phyloP scores from a whole-genome alignment of 2,113 vertebrate genomes.

The Falco punctatus region DNA sequence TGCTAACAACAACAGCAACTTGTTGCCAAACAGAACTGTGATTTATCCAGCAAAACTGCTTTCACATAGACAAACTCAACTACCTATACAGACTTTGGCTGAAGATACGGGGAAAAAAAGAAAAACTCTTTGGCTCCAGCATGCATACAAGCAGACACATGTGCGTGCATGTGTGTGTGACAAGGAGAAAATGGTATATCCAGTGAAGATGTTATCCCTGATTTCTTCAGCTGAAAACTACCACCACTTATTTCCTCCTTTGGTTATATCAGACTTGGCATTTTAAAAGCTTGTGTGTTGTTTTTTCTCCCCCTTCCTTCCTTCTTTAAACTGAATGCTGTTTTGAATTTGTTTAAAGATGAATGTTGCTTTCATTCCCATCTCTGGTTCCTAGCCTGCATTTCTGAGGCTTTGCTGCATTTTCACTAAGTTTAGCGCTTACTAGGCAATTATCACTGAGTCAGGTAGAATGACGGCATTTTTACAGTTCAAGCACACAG shows the following conservation, averaged over 20 bases:
- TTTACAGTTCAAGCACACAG: slow-evolving; percentile 54
- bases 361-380: slow-evolving; percentile 55
- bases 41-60: neutral
- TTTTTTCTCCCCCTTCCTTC: neutral
- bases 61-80: neutral
- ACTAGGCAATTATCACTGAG: slow-evolving; percentile 70
- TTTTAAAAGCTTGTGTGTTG: slow-evolving; percentile 74
- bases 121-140: neutral
- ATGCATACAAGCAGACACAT: neutral
- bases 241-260: slow-evolving; percentile 69
- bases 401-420: slow-evolving; percentile 41
- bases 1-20: neutral
- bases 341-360: slow-evolving; percentile 75
- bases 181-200: slow-evolving; percentile 23
- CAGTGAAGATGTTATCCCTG: slow-evolving; percentile 58
- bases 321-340: slow-evolving; percentile 69
- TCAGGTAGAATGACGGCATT: slow-evolving; percentile 65
- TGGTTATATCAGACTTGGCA: slow-evolving; percentile 79
- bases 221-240: slow-evolving; percentile 72
- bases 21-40: neutral
- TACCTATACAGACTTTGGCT: neutral
- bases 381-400: slow-evolving; percentile 19
- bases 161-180: accelerated
- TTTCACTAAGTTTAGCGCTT: slow-evolving; percentile 55
- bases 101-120: neutral